Evolutionary conservation across 2,113 vertebrate species (phyloP), one percentile per base, ranked within the genome.

Genomic region (Noturus placidus): DNA sequence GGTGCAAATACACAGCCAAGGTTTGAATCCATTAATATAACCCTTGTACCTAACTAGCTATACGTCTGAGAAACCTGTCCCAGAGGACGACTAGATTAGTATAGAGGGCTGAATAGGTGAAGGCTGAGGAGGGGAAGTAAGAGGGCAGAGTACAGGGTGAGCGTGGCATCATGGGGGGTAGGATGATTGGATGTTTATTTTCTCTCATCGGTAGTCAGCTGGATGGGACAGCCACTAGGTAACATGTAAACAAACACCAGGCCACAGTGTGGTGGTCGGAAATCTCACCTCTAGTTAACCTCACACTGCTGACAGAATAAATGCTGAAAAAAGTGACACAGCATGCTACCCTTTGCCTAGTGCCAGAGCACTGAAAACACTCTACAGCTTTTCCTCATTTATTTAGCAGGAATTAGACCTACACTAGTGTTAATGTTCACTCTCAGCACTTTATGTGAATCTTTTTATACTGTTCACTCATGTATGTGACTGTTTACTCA

Each of bases 221-320:
- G 91, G 84, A 65, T 35, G 69, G 81, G 86, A 89, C 86, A 87
- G 69, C 76, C 59, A 42, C 89, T 88, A 61, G 88, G 92, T 90
- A 91, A 93, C 92, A 87, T 91, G 93, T 92, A 92, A 95, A 94
- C 91, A 95, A 94, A 94, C 90, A 93, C 46, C 72, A 59, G 9
- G 1, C 38, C 85, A 84, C 69, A 59, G 61, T 88, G 65, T 56
- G 85, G 54, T 76, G 54, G 87, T 85, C n/a, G 20, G 83, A 56
- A 56, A 82, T 82, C 65, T 69, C 80, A 70, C 82, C 57, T 52
- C 70, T 63, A 76, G 78, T 10, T 54, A 15, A 79, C 25, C 61
- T 69, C 25, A 11, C 56, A 65, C 65, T 52, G 50, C 65, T 82
- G 57, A 74, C 78, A 85, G 81, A 77, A 13, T n/a, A 33, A 67